Evolutionary conservation across 2,113 vertebrate species (phyloP).

Genomic region (Gallinago paraguaiae): DNA sequence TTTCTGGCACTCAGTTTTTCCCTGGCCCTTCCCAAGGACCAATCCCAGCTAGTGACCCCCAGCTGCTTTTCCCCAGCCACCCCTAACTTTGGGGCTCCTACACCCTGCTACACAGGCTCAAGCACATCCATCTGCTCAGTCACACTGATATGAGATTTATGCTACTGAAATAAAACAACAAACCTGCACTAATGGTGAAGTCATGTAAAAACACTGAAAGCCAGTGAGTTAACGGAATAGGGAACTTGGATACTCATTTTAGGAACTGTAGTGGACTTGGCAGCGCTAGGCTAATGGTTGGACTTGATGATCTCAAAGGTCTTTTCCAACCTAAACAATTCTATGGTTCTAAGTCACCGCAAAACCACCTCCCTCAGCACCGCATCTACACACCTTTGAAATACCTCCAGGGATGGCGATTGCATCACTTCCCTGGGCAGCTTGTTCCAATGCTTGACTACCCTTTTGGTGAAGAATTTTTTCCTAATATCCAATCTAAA

Average conservation of each 20-base stretch:
- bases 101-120: neutral
- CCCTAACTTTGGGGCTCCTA: neutral
- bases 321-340: neutral
- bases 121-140: neutral
- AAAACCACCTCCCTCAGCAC: neutral
- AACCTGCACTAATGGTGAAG: neutral
- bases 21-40: neutral
- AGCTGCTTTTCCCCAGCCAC: neutral
- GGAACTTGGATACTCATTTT: neutral
- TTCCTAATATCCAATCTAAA: neutral
- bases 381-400: neutral
- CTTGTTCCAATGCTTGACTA: neutral
- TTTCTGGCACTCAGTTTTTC: neutral
- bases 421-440: neutral
- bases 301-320: neutral
- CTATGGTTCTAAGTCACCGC: neutral
- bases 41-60: neutral
- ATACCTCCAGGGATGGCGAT: neutral
- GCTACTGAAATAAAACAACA: neutral
- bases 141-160: accelerated
- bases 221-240: neutral
- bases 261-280: neutral
- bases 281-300: neutral
- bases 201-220: neutral
- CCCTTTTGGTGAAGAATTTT: neutral